A percentile compares a stretch with the other conserved stretches of the same genome.
These are phyloP conservation scores for Odontamblyopus lacepedii DNA, from an alignment of 2,797 vertebrate species.

Conservation along the genomic window DNA sequence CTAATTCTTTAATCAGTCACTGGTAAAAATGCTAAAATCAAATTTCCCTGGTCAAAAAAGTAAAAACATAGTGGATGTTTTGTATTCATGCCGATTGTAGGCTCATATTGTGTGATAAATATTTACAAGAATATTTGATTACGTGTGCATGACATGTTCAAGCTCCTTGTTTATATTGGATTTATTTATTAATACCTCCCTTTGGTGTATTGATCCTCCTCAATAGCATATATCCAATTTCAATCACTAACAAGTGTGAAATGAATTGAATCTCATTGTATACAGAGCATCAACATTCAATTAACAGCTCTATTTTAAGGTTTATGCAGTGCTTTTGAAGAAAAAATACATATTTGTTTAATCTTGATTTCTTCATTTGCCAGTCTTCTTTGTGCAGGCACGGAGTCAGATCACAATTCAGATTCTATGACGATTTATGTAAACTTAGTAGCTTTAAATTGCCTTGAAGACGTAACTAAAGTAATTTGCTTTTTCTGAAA, in stretches of 20 bases:
- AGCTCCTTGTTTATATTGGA: slow-evolving; percentile 22
- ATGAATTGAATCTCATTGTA: slow-evolving; percentile 63
- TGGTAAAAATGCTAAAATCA: slow-evolving; percentile 34
- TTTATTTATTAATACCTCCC: slow-evolving; percentile 49
- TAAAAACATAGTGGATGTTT: not conserved
- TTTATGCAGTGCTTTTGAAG: slow-evolving; percentile 23
- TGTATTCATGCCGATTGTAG: slow-evolving; percentile 4
- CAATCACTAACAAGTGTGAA: slow-evolving; percentile 69
- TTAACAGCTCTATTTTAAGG: slow-evolving; percentile 44
- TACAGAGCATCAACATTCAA: slow-evolving; percentile 34
- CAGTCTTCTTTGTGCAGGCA: not conserved
- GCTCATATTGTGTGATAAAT: not conserved
- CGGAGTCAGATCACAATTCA: too few relatives aligned
- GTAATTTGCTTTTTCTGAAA: too few relatives aligned
- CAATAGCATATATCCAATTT: slow-evolving; percentile 52
- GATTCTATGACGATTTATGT: too few relatives aligned
- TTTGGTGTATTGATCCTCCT: slow-evolving; percentile 51
- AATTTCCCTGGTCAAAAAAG: not conserved
- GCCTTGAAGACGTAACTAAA: too few relatives aligned
- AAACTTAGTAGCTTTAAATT: too few relatives aligned
- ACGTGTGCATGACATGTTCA: slow-evolving; percentile 45
- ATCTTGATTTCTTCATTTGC: slow-evolving; percentile 10
- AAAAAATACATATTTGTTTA: slow-evolving; percentile 36
- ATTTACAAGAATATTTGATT: not conserved
- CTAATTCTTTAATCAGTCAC: slow-evolving; percentile 55